Percentiles rank a stretch among this genome's conserved stretches.
These are phyloP conservation scores for Theristicus caerulescens DNA, from an alignment of 2,113 vertebrate genomes.

Conservation along the genomic window DNA sequence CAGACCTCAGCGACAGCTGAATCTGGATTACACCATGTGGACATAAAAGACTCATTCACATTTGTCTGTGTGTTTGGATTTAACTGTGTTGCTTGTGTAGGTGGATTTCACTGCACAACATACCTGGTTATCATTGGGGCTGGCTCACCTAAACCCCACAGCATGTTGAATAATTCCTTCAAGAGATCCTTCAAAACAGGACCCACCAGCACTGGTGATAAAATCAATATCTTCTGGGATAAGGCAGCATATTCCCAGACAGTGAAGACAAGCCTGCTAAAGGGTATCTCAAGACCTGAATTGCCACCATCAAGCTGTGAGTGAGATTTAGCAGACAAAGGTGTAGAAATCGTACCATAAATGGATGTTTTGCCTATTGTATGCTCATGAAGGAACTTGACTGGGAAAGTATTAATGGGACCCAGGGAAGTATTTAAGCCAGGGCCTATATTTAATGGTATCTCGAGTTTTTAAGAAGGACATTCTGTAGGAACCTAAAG, in stretches of 20 bases:
- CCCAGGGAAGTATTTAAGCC: neutral
- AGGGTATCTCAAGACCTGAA: neutral
- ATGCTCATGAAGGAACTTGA: neutral
- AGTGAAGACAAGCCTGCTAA: neutral
- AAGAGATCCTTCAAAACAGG: neutral
- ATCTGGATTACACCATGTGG: accelerated
- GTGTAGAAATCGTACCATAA: neutral
- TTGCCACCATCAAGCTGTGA: neutral
- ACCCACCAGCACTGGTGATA: neutral
- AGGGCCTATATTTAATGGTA: neutral
- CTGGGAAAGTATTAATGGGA: neutral
- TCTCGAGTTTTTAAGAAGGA: neutral
- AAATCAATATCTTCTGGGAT: neutral
- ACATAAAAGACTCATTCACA: neutral
- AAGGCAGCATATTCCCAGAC: neutral
- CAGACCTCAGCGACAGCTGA: neutral
- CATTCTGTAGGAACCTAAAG: neutral
- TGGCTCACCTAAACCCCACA: neutral
- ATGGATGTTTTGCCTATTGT: neutral
- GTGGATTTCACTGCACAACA: neutral
- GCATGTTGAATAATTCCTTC: neutral
- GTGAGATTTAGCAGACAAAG: neutral
- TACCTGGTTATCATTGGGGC: neutral
- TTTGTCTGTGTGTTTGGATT: neutral
- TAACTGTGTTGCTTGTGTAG: neutral